Base-by-base conservation (phyloP, 2,888 invertebrate species). In the Ornithoptera priamus region DNA sequence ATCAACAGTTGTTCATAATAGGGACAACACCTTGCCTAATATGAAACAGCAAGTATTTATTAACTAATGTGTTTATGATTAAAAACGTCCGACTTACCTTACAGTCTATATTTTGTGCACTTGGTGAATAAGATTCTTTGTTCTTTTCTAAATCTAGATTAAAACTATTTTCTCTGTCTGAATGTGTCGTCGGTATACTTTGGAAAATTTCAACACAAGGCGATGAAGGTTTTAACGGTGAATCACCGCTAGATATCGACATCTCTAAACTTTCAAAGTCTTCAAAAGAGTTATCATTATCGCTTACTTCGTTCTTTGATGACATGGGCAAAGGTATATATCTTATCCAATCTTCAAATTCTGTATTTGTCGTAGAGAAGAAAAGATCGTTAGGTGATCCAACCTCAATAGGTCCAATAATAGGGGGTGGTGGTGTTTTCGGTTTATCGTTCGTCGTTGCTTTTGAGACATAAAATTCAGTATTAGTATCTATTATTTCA, bases 401-500 rank as follows among this genome's bases (percentile, higher is more conserved):
- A 18, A 60, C 17, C 18, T 60, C 65, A 53, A 66, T 50, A 50
- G 30, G 50, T 6, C 50, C 66, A n/a, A 66, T 36, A 3, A 60
- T 10, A 4, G 58, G 57, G 12, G 24, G 24, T 12, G 60, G 60
- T 36, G 59, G 50, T 22, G 30, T 60, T 59, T 65, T 59, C 30
- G 50, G 17, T 60, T 42, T 39, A 46, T 17, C 8, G 17, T 10
- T 69, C 73, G 73, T 73, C 76, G 75, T 73, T 71, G 72, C 71
- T 72, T 8, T 15, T 73, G 75, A 72, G 5, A 53, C 6, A 53
- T n/a, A 53, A 18, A 53, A n/a, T n/a, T 53, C n/a, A n/a, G 18
- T 53, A n/a, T 53, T 53, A n/a, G 18, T 2, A 53, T 53, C 53
- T 18, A 53, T 53, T 3, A 53, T 53, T 53, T 53, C 53, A n/a